Percentiles rank a stretch among this genome's conserved stretches.
These are phyloP conservation scores for Tipula helvola DNA, from an alignment of 2,888 invertebrate species.

Conservation along the genomic window DNA sequence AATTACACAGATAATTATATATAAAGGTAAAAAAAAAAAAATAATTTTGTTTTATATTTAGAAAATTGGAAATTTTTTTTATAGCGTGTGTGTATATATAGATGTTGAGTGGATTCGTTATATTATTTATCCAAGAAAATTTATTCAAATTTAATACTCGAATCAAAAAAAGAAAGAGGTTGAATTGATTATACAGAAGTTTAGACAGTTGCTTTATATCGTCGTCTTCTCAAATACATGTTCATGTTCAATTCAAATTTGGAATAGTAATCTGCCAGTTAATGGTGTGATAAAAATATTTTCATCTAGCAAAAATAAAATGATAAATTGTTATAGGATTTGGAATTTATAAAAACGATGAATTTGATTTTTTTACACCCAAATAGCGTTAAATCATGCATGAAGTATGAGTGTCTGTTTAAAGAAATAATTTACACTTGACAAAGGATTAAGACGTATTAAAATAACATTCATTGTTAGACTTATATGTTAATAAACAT, in stretches of 20 bases:
- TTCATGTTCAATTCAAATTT: neutral
- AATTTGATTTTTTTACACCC: neutral
- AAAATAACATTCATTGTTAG: too few relatives aligned
- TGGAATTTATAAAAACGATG: neutral
- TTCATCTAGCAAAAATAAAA: neutral
- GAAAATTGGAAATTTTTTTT: neutral
- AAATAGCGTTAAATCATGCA: neutral
- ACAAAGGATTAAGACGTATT: too few relatives aligned
- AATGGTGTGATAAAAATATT: neutral
- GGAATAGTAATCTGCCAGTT: neutral
- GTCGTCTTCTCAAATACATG: neutral
- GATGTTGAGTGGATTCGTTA: neutral
- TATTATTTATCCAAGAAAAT: neutral
- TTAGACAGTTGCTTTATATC: neutral
- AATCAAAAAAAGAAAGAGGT: neutral
- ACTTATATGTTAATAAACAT: too few relatives aligned
- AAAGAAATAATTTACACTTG: too few relatives aligned
- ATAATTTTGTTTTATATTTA: neutral
- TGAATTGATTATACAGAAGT: neutral
- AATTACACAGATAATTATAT: neutral
- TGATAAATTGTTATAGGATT: neutral
- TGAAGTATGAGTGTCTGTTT: neutral
- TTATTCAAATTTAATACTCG: neutral
- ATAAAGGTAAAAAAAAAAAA: neutral
- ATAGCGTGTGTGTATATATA: neutral